Conservation (phyloP, 2,113 vertebrate genomes). For the Nannospalax galili region DNA sequence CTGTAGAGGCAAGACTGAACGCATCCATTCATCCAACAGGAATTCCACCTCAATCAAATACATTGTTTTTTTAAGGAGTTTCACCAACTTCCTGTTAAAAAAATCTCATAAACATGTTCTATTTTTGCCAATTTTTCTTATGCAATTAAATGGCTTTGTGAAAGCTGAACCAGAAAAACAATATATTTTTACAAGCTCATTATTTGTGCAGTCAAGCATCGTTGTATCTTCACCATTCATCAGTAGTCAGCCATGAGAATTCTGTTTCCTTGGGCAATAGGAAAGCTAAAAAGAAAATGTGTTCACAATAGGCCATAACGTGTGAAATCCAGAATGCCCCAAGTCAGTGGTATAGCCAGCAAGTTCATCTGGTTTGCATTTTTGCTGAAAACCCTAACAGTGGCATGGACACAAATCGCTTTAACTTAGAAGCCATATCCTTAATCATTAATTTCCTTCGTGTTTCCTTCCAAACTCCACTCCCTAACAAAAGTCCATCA, state of each 20-base stretch:
- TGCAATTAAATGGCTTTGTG: slow-evolving; percentile 57
- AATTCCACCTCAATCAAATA: slow-evolving; percentile 31
- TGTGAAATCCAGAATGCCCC: background rate
- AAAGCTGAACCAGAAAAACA: slow-evolving; percentile 48
- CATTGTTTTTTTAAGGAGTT: slow-evolving; percentile 55
- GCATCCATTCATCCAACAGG: background rate
- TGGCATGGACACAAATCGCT: background rate
- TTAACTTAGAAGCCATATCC: slow-evolving; percentile 18
- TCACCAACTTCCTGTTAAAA: slow-evolving; percentile 53
- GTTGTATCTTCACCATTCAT: slow-evolving; percentile 63
- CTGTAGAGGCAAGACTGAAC: slow-evolving; percentile 14
- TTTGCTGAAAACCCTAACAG: background rate
- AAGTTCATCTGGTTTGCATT: slow-evolving; percentile 5
- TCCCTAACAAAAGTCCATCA: background rate
- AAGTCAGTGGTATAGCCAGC: background rate
- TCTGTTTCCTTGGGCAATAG: slow-evolving; percentile 8
- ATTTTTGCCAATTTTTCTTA: slow-evolving; percentile 66
- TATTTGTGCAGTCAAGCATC: slow-evolving; percentile 58
- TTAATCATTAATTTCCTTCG: slow-evolving; percentile 58
- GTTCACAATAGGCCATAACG: background rate
- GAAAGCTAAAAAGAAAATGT: slow-evolving; percentile 17
- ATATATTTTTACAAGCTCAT: slow-evolving; percentile 70
- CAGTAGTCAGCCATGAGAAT: slow-evolving; percentile 20
- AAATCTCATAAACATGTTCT: slow-evolving; percentile 22
- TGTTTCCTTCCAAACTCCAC: slow-evolving; percentile 43